Base-by-base conservation (phyloP, 2,888 invertebrate species). In the Dolomedes plantarius region DNA sequence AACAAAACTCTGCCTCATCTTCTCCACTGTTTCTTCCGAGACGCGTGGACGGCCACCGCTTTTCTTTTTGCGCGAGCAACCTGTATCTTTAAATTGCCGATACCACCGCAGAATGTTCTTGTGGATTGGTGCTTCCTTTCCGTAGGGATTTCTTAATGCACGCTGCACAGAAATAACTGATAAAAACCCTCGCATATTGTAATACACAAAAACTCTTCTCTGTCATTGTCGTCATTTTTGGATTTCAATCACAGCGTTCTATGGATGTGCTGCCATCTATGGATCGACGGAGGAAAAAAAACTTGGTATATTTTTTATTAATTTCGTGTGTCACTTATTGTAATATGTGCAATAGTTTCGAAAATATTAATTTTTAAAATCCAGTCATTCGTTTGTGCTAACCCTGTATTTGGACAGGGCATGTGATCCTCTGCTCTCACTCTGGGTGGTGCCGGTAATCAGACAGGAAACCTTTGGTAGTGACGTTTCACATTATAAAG, bases 251-350 rank as follows among this genome's bases (percentile, higher is more conserved):
- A 62, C 62, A 62, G 6, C 27, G 27, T 62, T 62, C 62, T 23
- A 62, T 23, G 62, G 27, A 27, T 27, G 62, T 23, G 27, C 50
- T n/a, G 11, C 7, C 50, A 9, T 50, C 50, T 50, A 0, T 16
- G 50, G 50, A 50, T 50, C 0, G 50, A 50, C 7, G 19, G n/a
- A 50, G 50, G 23, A n/a, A n/a, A n/a, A 50, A 50, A 1, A 9
- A 50, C 7, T 50, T 50, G 50, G 50, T 50, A n/a, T 50, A 50
- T 50, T 50, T 50, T 50, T n/a, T 50, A n/a, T 50, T 16, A 50
- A 50, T 50, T 50, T 50, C 0, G n/a, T 0, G 1, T n/a, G 50
- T 16, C 1, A 50, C 50, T 3, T 50, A 50, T n/a, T n/a, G n/a
- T 50, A 50, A 50, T n/a, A 50, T 50, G 23, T 50, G n/a, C n/a